Evolutionary conservation across 2,888 invertebrate genomes (phyloP).

Genomic region (Leptinotarsa haldemani): DNA sequence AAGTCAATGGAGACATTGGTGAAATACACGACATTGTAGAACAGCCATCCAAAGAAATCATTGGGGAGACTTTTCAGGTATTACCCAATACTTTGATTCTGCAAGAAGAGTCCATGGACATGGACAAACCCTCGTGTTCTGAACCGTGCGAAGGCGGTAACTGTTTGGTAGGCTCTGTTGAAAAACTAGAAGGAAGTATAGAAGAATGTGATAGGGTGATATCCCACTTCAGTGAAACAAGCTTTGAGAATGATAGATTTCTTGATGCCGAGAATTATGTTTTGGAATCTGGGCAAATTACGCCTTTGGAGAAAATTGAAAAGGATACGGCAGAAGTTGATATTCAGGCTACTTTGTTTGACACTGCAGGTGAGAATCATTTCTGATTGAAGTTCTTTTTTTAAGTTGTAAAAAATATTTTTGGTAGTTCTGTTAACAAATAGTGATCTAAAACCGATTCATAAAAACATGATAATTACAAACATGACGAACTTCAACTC

Average conservation of each 20-base stretch:
- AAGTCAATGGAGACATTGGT: slow-evolving; percentile 27
- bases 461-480: too few species aligned
- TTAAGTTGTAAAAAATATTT: too few species aligned
- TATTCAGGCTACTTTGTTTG: slow-evolving; percentile 64
- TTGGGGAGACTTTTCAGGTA: slow-evolving; percentile 54
- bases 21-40: slow-evolving; percentile 28
- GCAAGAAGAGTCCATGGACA: slow-evolving; percentile 61
- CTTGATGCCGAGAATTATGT: slow-evolving; percentile 85
- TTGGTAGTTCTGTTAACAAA: too few species aligned
- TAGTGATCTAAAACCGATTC: too few species aligned
- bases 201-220: slow-evolving; percentile 65
- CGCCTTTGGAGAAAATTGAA: slow-evolving; percentile 51
- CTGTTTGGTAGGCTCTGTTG: slow-evolving; percentile 56
- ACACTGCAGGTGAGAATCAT: slow-evolving; percentile 42
- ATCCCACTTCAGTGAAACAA: slow-evolving; percentile 34
- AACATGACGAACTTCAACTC: too few species aligned
- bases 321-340: slow-evolving; percentile 58
- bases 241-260: slow-evolving; percentile 68
- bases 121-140: slow-evolving; percentile 53
- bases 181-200: slow-evolving; percentile 63
- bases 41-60: slow-evolving; percentile 14
- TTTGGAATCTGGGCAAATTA: slow-evolving; percentile 73
- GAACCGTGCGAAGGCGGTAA: slow-evolving; percentile 59
- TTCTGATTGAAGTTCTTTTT: too few species aligned
- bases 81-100: slow-evolving; percentile 64